A percentile compares a stretch with the other conserved stretches of the same genome.
Conservation (phyloP, 2,888 invertebrate genomes). For the Morinoia aosen region DNA sequence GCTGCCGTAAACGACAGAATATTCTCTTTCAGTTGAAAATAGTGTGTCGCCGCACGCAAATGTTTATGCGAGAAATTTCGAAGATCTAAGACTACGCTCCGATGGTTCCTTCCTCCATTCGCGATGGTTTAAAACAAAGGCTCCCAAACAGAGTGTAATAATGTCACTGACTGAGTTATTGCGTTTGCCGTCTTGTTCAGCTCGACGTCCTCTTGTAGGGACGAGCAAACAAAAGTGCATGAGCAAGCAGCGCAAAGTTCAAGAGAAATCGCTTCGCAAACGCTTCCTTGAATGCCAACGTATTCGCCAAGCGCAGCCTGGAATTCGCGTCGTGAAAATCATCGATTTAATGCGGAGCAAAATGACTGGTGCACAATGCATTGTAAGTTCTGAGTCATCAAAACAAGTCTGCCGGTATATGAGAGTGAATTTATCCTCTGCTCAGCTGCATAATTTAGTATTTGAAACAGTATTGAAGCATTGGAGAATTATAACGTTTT, state of each 20-base stretch:
- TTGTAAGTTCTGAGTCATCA: not conserved
- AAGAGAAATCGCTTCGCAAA: not conserved
- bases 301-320: not conserved
- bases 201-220: not conserved
- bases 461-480: not conserved
- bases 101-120: not conserved
- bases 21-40: conserved; percentile 32
- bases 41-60: not conserved
- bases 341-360: not conserved
- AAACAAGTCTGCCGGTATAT: not conserved
- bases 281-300: not conserved
- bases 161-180: conserved; percentile 1
- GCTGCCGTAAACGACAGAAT: conserved; percentile 35
- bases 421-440: too few species aligned
- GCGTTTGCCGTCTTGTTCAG: not conserved
- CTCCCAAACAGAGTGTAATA: conserved; percentile 1
- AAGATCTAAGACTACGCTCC: conserved; percentile 14
- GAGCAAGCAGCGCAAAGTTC: not conserved
- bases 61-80: conserved; percentile 35
- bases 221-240: not conserved
- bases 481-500: not conserved
- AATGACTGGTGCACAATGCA: not conserved
- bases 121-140: conserved; percentile 18
- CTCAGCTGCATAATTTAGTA: not conserved
- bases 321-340: not conserved